A percentile compares a stretch with the other conserved stretches of the same genome.
phyloP scores from a whole-genome alignment of 2,797 vertebrate species.

The Anabacerthia variegaticeps region DNA sequence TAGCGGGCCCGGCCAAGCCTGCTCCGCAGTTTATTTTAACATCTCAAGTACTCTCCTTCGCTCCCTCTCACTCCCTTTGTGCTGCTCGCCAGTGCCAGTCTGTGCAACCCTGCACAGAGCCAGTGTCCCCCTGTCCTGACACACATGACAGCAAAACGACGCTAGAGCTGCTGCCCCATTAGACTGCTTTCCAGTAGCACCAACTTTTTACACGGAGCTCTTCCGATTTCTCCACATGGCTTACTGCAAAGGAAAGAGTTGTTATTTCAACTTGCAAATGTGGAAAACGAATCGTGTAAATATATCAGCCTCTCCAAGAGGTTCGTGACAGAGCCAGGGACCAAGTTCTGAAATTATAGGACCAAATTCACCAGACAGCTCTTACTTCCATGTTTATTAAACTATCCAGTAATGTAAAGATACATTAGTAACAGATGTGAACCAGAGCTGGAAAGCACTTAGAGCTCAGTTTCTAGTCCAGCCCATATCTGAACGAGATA shows the following conservation, averaged over 20 bases:
- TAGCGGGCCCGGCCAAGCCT: not conserved
- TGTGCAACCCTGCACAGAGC: rapidly evolving
- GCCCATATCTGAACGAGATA: not conserved
- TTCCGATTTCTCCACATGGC: rapidly evolving
- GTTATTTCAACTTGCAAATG: not conserved
- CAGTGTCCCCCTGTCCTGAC: rapidly evolving
- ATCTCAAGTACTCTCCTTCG: not conserved
- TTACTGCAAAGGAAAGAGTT: not conserved
- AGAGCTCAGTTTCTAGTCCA: not conserved
- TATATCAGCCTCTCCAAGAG: not conserved
- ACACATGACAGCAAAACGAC: rapidly evolving
- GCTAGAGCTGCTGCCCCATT: rapidly evolving
- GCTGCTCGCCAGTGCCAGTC: not conserved
- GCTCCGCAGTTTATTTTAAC: not conserved
- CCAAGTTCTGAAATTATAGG: not conserved
- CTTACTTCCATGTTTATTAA: constrained; percentile 21
- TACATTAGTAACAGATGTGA: constrained; percentile 22
- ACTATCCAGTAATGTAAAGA: not conserved
- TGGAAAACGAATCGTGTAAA: not conserved
- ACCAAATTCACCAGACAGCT: not conserved
- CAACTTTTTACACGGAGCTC: rapidly evolving
- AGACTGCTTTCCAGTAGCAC: rapidly evolving
- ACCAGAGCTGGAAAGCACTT: not conserved
- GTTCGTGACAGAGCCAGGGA: not conserved
- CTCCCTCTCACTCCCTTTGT: rapidly evolving